These are phyloP conservation scores for Schizopygopsis pylzovi DNA, from an alignment of 2,797 vertebrate species.

Conservation along the genomic window DNA sequence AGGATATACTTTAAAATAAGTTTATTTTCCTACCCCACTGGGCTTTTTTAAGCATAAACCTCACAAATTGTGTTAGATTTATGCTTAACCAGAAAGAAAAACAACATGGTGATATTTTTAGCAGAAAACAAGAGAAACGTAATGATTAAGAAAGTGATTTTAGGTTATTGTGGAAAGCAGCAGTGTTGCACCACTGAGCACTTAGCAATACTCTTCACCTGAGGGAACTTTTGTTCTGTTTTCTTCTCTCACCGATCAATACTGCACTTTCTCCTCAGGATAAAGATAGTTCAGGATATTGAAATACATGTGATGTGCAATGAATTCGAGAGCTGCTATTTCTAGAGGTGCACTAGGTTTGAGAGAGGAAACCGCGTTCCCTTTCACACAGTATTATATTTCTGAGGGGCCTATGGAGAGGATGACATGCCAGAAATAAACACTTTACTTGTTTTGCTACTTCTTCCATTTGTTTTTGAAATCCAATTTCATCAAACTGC, in stretches of 20 bases:
- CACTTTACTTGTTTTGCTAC: constrained; percentile 44
- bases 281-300: constrained; percentile 58
- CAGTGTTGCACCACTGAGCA: constrained; percentile 3
- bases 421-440: constrained; percentile 13
- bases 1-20: neutral
- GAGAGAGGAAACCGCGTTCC: constrained; percentile 3
- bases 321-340: constrained; percentile 16
- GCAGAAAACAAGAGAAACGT: neutral
- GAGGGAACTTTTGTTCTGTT: constrained; percentile 38
- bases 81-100: neutral
- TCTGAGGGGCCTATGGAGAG: neutral
- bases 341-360: constrained; percentile 19
- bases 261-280: constrained; percentile 45
- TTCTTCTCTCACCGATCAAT: constrained; percentile 54
- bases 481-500: constrained; percentile 43
- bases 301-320: constrained; percentile 42
- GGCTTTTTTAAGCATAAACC: neutral
- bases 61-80: neutral
- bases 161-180: neutral
- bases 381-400: neutral
- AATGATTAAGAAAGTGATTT: neutral
- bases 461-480: constrained; percentile 45
- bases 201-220: constrained; percentile 43
- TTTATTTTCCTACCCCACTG: neutral
- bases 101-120: neutral